Conservation (phyloP, 2,888 invertebrate genomes). For the Ophion obscuratus region DNA sequence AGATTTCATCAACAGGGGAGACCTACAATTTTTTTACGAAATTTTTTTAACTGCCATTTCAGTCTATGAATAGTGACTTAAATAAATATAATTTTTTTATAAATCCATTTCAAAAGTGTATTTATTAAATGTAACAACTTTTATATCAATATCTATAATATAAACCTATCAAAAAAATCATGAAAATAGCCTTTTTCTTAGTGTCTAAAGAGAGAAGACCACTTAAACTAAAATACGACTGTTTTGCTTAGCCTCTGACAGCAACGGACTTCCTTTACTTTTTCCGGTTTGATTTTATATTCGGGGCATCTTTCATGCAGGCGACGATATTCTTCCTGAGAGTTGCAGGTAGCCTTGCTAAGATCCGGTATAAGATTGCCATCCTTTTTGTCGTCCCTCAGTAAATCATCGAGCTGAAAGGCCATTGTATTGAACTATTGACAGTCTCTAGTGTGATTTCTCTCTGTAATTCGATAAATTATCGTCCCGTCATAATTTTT, state of each 20-base stretch:
- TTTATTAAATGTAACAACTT: too few species aligned
- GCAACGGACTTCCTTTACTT: slow-evolving; percentile 84
- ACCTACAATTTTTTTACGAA: too few species aligned
- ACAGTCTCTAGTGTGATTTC: slow-evolving; percentile 34
- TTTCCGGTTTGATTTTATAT: slow-evolving; percentile 94
- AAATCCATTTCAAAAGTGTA: too few species aligned
- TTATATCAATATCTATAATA: too few species aligned
- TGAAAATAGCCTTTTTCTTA: too few species aligned
- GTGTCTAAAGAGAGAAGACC: too few species aligned
- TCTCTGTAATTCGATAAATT: slow-evolving; percentile 71
- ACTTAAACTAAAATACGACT: too few species aligned
- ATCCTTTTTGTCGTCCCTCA: slow-evolving; percentile 92
- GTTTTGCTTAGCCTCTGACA: not conserved
- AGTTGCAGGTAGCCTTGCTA: slow-evolving; percentile 91
- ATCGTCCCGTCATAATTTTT: slow-evolving; percentile 41
- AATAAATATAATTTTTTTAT: too few species aligned
- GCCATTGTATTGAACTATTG: slow-evolving; percentile 83
- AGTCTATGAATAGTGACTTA: too few species aligned
- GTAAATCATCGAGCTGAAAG: slow-evolving; percentile 92
- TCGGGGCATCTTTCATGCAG: slow-evolving; percentile 95
- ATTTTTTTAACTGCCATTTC: too few species aligned
- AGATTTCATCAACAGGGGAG: too few species aligned
- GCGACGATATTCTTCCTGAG: slow-evolving; percentile 92
- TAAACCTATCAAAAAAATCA: too few species aligned
- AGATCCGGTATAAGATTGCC: slow-evolving; percentile 93